Evolutionary conservation across 1,140 invertebrate genomes (phyloP), one percentile per base, ranked within the genome.

Genomic region (Drosophila lowei): DNA sequence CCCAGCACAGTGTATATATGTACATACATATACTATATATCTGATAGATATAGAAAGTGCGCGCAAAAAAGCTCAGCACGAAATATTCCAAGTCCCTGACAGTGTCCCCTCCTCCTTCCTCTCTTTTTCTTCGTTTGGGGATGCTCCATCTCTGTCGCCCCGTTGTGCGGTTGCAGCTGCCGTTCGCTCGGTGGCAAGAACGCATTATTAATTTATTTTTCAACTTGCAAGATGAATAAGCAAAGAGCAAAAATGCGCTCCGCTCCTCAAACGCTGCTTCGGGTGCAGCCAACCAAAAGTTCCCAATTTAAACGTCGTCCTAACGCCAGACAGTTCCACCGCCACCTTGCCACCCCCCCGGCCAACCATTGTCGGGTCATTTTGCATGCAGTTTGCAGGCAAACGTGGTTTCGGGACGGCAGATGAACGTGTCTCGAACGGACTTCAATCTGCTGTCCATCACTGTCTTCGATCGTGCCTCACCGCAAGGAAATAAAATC

Each of bases 161-260:
- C 64, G 64, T 79, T 62, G 43, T 83, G 83, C 74, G 79, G 75
- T 78, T 86, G 83, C 83, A 86, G 78, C 83, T 86, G 78, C 83
- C 77, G 74, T 88, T 13, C 77, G 70, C 88, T 34, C 84, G 83
- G 83, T 88, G 79, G 78, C 83, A 86, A 86, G 79, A 86, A 86
- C 83, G 83, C 83, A 86, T 86, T 86, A 86, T 86, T 86, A 86
- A 86, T 86, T 86, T 86, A 88, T 86, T 88, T 86, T 86, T 83
- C 78, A 86, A 88, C 83, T 86, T 86, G 81, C 83, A 78, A 86
- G 81, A 86, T 86, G 81, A 86, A 86, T 86, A 86, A 86, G 81
- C 81, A 86, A 86, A 88, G 83, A 86, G 81, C 81, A 86, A 81
- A 74, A 80, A 88, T 86, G 61, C 61, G 61, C 61, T 73, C 50